Conservation (phyloP, 1,140 invertebrate genomes). For the Frieseomelitta varia region DNA sequence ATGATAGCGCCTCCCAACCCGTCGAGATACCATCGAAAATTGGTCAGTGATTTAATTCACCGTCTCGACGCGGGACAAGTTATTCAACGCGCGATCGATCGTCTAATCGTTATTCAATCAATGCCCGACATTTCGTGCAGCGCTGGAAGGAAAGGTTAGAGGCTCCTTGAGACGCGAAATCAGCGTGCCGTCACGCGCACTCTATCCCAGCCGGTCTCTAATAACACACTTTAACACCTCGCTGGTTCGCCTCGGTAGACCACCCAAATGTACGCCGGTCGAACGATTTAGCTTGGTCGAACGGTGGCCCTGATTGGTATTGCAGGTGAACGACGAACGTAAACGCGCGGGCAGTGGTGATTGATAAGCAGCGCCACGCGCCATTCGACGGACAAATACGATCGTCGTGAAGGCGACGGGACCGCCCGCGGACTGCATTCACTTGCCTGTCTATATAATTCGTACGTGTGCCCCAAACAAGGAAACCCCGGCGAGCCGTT, state of each 20-base stretch:
- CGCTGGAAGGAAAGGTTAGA: slow-evolving; percentile 1
- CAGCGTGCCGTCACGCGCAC: slow-evolving; percentile 54
- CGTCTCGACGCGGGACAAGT: slow-evolving; percentile 39
- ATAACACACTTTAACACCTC: slow-evolving; percentile 72
- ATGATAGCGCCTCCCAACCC: too few relatives aligned
- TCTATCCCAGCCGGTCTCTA: slow-evolving; percentile 60
- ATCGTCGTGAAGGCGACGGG: slow-evolving; percentile 61
- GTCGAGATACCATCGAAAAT: neutral
- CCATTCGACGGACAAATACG: slow-evolving; percentile 57
- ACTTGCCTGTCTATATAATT: neutral
- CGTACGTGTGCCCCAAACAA: neutral
- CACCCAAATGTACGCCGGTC: slow-evolving; percentile 62
- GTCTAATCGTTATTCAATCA: slow-evolving; percentile 56
- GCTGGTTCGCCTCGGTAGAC: slow-evolving; percentile 55
- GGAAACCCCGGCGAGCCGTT: neutral
- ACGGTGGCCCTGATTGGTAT: slow-evolving; percentile 62
- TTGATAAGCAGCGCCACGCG: slow-evolving; percentile 75
- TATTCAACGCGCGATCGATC: slow-evolving; percentile 31
- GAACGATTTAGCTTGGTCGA: slow-evolving; percentile 34
- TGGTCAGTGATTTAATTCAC: slow-evolving; percentile 24
- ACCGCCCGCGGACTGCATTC: slow-evolving; percentile 53
- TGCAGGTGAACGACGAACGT: slow-evolving; percentile 47
- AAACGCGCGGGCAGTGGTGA: slow-evolving; percentile 59
- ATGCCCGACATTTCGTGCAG: slow-evolving; percentile 35
- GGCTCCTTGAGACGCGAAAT: slow-evolving; percentile 46